Conservation (phyloP, 2,888 invertebrate genomes). For the Pantelozetes paolii region DNA sequence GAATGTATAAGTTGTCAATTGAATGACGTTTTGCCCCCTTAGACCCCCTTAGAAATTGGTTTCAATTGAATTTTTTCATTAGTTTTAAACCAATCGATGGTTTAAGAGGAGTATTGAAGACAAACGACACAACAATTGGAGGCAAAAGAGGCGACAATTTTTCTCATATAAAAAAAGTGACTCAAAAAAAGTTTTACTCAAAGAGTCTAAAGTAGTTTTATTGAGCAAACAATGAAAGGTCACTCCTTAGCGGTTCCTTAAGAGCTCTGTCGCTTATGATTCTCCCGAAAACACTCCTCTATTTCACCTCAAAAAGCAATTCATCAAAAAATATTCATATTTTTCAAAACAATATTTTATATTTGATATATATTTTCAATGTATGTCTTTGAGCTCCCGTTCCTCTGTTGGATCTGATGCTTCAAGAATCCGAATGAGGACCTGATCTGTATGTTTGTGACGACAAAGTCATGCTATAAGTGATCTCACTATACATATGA, state of each 20-base stretch:
- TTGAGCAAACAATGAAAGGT: constrained; percentile 23
- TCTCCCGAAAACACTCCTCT: constrained; percentile 1
- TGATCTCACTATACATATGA: background rate
- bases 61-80: too few relatives aligned
- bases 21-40: background rate
- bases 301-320: background rate
- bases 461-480: constrained; percentile 25
- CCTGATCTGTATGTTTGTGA: background rate
- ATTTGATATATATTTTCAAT: background rate
- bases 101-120: too few relatives aligned
- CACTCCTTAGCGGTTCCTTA: constrained; percentile 29
- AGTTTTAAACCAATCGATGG: too few relatives aligned
- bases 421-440: background rate
- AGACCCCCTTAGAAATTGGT: too few relatives aligned
- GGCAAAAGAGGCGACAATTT: constrained; percentile 14
- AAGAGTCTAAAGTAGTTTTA: background rate
- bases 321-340: constrained; percentile 13
- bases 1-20: background rate
- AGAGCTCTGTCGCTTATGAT: background rate
- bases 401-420: background rate
- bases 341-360: background rate
- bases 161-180: background rate
- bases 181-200: constrained; percentile 18
- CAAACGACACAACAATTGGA: background rate
- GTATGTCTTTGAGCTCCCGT: background rate